Conservation (phyloP, 2,113 vertebrate genomes). For the Circaetus gallicus region DNA sequence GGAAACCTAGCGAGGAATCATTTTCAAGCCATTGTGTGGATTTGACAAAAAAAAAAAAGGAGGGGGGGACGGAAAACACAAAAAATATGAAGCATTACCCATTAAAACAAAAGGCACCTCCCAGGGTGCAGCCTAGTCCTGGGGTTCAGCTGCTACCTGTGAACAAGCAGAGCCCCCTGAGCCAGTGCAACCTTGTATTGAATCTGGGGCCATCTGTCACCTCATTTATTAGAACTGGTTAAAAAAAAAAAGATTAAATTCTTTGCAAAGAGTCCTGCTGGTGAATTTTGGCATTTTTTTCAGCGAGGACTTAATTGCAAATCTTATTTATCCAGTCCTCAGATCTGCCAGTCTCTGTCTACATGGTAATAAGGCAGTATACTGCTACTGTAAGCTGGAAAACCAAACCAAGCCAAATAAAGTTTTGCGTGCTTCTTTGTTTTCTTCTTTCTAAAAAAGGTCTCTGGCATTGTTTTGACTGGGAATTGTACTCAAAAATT, state of each 20-base stretch:
- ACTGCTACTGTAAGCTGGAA: not conserved
- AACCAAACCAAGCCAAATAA: not conserved
- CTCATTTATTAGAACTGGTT: constrained; percentile 26
- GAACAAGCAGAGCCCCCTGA: constrained; percentile 38
- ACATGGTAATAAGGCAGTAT: not conserved
- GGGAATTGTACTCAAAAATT: not conserved
- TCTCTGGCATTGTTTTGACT: not conserved
- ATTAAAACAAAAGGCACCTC: constrained; percentile 38
- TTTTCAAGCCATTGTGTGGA: not conserved
- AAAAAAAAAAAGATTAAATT: constrained; percentile 13
- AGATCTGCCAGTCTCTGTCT: not conserved
- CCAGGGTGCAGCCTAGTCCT: not conserved
- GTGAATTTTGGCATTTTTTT: constrained; percentile 35
- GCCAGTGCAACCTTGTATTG: constrained; percentile 20
- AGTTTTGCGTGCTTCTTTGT: not conserved
- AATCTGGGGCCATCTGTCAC: constrained; percentile 55
- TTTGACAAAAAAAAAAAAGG: not conserved
- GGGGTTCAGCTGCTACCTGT: constrained; percentile 51
- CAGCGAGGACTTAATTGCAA: constrained; percentile 22
- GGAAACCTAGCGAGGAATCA: not conserved
- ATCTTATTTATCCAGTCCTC: constrained; percentile 10
- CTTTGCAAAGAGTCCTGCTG: constrained; percentile 44
- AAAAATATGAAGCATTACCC: not conserved
- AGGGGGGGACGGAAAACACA: accelerated
- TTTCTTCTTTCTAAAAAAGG: not conserved